Base-by-base conservation (phyloP, 2,797 vertebrate species). In the Sebastiscus albofasciatus region DNA sequence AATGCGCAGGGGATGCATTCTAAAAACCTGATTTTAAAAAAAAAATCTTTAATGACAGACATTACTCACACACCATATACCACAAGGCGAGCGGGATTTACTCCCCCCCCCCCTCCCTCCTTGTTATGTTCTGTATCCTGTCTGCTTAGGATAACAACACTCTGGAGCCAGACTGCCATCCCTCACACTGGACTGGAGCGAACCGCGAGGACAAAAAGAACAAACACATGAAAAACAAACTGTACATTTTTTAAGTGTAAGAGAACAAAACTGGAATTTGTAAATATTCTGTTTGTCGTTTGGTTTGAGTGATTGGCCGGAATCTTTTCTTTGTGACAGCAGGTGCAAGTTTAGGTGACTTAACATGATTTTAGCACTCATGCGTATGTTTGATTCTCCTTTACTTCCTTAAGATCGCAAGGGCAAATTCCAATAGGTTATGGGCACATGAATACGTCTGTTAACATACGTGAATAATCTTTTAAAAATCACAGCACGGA, bases 281-380 rank as follows among this genome's bases (percentile, higher is more conserved):
- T 96, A 96, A 96, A 96, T 96, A 96, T 96, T 96, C 90, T 94
- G 95, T 96, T 96, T 92, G 91, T 96, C 49, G 94, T 96, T 96
- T 94, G 94, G 93, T 95, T 96, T 93, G 93, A 95, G 86, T 95
- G 94, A 94, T 89, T 93, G 92, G 93, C 91, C 84, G 78, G 90
- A 94, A 94, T 91, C 82, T 93, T 95, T 94, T 90, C 85, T 94
- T 95, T 95, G 91, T 94, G 93, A 95, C 93, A 94, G 86, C 95
- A 96, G 95, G 95, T 96, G 95, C 95, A 96, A 96, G 95, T 92
- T 92, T 81, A 77, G 84, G 86, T 82, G 84, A 92, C 77, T 82
- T 8, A 58, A 75, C 69, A 66, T 86, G 81, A 83, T 87, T 92
- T 90, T 88, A 84, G 84, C 81, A 71, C 80, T 86, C 84, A 79